Percentiles rank a stretch among this genome's conserved stretches.
Evolutionary conservation across 2,888 invertebrate species (phyloP).

Genomic region (Serrognathus titanus): DNA sequence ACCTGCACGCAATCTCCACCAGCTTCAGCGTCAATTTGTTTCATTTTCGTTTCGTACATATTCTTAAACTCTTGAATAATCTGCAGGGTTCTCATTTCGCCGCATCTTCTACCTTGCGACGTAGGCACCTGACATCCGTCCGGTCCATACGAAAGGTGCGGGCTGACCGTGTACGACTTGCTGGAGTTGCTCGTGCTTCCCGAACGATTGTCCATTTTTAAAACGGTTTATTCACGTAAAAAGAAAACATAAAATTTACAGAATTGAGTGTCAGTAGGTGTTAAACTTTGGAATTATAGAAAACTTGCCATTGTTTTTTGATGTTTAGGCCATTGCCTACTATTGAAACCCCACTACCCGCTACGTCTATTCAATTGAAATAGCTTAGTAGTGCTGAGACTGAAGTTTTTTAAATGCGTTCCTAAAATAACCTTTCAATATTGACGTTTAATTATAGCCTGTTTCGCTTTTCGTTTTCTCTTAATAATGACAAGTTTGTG

Average conservation of each 20-base stretch:
- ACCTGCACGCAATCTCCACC: slow-evolving; percentile 42
- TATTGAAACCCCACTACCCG: not conserved
- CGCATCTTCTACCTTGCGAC: slow-evolving; percentile 31
- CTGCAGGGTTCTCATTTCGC: slow-evolving; percentile 46
- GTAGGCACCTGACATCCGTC: slow-evolving; percentile 21
- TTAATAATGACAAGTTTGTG: no score
- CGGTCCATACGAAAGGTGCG: slow-evolving; percentile 10
- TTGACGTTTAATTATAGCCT: not conserved
- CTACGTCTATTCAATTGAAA: no score
- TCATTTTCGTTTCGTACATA: slow-evolving; percentile 61
- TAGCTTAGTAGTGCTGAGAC: no score
- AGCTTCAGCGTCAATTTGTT: slow-evolving; percentile 54
- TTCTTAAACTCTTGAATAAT: slow-evolving; percentile 60
- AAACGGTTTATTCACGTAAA: slow-evolving; percentile 8
- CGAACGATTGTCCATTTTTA: not conserved
- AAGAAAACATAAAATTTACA: slow-evolving; percentile 19
- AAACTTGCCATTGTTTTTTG: slow-evolving; percentile 22
- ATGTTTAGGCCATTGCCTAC: slow-evolving; percentile 20
- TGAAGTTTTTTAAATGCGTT: not conserved
- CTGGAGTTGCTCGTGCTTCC: not conserved
- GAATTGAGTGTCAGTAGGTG: slow-evolving; percentile 16
- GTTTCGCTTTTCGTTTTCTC: not conserved
- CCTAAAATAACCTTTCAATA: not conserved
- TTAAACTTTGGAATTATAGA: slow-evolving; percentile 18
- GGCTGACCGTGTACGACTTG: not conserved